phyloP scores from a whole-genome alignment of 2,113 vertebrate species.

The Cyprinodon variegatus region DNA sequence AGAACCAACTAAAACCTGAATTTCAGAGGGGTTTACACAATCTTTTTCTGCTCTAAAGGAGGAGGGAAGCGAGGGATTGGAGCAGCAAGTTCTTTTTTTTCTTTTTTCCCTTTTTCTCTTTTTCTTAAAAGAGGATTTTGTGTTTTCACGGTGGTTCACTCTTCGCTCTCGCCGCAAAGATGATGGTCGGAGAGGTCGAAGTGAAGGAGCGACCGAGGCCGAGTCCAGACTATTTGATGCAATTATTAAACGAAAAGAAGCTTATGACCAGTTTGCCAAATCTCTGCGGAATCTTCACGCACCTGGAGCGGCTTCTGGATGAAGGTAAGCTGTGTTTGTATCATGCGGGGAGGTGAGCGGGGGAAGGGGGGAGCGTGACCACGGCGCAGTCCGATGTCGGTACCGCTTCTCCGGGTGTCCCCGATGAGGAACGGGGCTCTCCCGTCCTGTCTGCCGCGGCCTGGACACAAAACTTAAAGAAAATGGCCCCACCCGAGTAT shows the following conservation, averaged over 20 bases:
- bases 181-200: constrained; percentile 89
- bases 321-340: constrained; percentile 76
- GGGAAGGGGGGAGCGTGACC: constrained; percentile 42
- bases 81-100: constrained; percentile 76
- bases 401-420: constrained; percentile 34
- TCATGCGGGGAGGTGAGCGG: not conserved
- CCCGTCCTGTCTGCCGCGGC: constrained; percentile 9
- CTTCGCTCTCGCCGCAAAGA: constrained; percentile 77
- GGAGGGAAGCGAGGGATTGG: constrained; percentile 77
- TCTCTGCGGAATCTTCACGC: constrained; percentile 86
- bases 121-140: constrained; percentile 74
- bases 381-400: constrained; percentile 48
- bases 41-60: constrained; percentile 64
- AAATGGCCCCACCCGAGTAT: not conserved
- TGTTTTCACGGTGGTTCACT: constrained; percentile 67
- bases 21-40: constrained; percentile 58
- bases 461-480: not conserved
- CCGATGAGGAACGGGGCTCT: constrained; percentile 35
- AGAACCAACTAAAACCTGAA: constrained; percentile 58
- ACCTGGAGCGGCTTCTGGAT: constrained; percentile 84
- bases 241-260: constrained; percentile 86
- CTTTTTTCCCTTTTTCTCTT: constrained; percentile 52
- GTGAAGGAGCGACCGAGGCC: constrained; percentile 88
- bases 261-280: constrained; percentile 86
- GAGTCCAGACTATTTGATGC: constrained; percentile 88